Evolutionary conservation across 2,888 invertebrate species (phyloP).

Genomic region (Pseudococcus viburni): DNA sequence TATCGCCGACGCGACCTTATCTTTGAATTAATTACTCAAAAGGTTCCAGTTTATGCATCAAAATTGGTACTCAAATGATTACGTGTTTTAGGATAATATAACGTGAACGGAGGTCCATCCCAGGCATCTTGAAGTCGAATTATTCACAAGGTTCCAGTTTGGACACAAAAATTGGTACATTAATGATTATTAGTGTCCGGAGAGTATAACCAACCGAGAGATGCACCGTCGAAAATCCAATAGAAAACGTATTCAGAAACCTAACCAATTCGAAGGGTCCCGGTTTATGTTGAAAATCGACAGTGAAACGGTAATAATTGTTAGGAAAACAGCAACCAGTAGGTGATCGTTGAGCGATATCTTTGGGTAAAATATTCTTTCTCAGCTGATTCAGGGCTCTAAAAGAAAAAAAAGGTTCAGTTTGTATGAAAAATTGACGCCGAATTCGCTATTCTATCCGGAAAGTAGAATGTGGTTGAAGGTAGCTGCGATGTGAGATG

Average conservation of each 20-base stretch:
- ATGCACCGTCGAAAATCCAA: neutral
- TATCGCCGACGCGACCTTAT: neutral
- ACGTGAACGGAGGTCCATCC: neutral
- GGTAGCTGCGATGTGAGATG: neutral
- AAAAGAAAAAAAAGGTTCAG: constrained; percentile 1
- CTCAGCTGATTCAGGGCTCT: constrained; percentile 11
- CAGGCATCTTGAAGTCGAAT: neutral
- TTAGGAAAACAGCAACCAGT: neutral
- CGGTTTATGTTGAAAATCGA: neutral
- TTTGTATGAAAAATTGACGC: constrained; percentile 11
- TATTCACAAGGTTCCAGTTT: neutral
- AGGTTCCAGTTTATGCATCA: neutral
- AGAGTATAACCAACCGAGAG: neutral
- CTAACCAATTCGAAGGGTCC: neutral
- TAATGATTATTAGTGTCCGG: neutral
- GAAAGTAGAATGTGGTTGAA: neutral
- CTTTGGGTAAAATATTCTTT: neutral
- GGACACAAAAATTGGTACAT: neutral
- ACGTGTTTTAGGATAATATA: neutral
- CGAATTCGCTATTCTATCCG: neutral
- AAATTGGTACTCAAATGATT: constrained; percentile 15
- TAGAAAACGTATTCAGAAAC: neutral
- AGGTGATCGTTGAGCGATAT: neutral
- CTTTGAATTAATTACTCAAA: neutral
- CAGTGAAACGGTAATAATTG: neutral